Evolutionary conservation across 2,113 vertebrate genomes (phyloP), one percentile per base, ranked within the genome.

Genomic region (Salvelinus alpinus): DNA sequence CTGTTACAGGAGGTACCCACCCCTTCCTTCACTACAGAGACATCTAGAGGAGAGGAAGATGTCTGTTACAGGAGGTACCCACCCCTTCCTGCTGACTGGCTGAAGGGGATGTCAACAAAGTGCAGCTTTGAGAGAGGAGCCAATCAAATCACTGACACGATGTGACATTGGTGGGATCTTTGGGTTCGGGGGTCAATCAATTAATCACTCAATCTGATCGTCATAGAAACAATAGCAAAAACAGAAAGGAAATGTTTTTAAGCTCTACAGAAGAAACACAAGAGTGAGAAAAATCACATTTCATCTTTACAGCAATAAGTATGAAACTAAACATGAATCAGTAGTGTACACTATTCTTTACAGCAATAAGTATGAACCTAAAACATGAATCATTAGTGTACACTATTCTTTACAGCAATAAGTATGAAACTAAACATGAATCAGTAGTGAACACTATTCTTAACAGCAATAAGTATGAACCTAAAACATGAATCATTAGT

Each of bases 241-340:
- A 54, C 71, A 13, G 16, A 67, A 47, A 64, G 48, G 70, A 57
- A 31, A 71, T 34, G 72, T 22, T 72, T 77, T 80, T 74, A 78
- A 81, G 78, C 71, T 82, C 68, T 57, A 71, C 38, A 2, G 27
- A 73, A 5, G 6, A 77, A 16, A 82, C 13, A 48, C 16, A 25
- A 64, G 51, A 22, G 67, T 7, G 51, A 78, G 4, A 69, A 73
- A 20, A 75, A 20, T 82, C 60, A 79, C 66, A 22, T 80, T 81
- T 74, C 70, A 62, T 79, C 20, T 89, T 82, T 85, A 85, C 80
- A 91, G 76, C 60, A 86, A 87, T 87, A 87, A 82, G 73, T 84
- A 89, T 82, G 82, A 84, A 90, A 85, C 81, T 85, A 90, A 84
- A 87, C 71, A 77, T 71, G 5, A 31, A 31, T 31, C 31, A 31